Evolutionary conservation across 2,113 vertebrate genomes (phyloP), one percentile per base, ranked within the genome.

Genomic region (Kryptolebias marmoratus): DNA sequence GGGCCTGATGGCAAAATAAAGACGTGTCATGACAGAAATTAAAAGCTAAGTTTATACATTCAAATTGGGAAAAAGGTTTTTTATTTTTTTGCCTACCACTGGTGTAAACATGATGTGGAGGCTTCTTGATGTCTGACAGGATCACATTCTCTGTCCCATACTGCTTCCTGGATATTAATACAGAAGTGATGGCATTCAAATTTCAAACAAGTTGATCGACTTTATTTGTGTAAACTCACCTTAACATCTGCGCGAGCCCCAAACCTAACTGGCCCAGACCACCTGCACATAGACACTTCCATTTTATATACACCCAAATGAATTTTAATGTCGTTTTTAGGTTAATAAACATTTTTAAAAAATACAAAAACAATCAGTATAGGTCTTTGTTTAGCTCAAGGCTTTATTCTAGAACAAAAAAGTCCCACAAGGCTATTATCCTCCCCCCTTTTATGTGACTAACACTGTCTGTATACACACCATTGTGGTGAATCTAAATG

Each of bases 71-170:
- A 50, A 47, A 44, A 12, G 15, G 44, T 0, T 15, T 3, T 5
- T 36, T 36, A 42, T 55, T 55, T 11, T 52, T 72, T 65, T 58
- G 60, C 88, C 11, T 91, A 94, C 94, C 93, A 63, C 80, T 93
- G 73, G 68, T 71, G 48, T 65, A 81, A 86, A 94, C 87, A 55
- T 92, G 84, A 45, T 78, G 60, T 0, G 91, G 79, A 67, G 93
- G 93, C 85, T 92, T 94, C 90, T 93, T 94, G 59, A 94, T 94
- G 79, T 94, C 93, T 12, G 93, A 93, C 55, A 94, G 85, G 83
- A 94, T 94, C 11, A 94, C 84, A n/a, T 93, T 94, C 42, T 94
- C 92, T 61, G 36, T 86, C 48, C 94, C 94, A 8, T 90, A 94
- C 64, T 91, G 89, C 68, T 92, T 87, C 80, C 93, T 94, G 52